A percentile compares a stretch with the other conserved stretches of the same genome.
Conservation (phyloP, 2,797 vertebrate genomes). For the Cynopterus sphinx region DNA sequence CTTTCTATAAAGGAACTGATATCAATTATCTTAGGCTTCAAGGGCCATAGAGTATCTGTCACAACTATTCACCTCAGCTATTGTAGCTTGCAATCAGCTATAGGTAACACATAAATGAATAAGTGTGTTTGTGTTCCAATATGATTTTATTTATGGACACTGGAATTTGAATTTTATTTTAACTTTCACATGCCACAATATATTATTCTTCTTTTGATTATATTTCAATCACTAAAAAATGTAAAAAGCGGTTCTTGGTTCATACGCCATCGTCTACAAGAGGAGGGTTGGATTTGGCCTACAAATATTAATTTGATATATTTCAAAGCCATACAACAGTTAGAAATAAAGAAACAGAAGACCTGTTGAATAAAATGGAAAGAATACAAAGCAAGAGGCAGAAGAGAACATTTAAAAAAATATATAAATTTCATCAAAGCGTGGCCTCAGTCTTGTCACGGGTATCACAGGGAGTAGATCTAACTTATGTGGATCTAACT, state of each 20-base stretch:
- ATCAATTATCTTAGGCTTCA: not conserved
- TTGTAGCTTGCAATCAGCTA: not conserved
- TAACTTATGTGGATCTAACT: not conserved
- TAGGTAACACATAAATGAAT: not conserved
- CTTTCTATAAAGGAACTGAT: not conserved
- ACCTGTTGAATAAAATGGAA: not conserved
- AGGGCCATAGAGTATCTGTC: not conserved
- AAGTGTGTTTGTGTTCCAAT: not conserved
- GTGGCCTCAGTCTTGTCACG: not conserved
- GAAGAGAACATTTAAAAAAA: not conserved
- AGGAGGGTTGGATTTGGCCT: not conserved
- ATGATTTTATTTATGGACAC: not conserved
- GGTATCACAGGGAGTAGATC: not conserved
- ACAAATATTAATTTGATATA: not conserved
- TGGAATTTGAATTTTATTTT: not conserved
- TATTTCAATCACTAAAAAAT: not conserved
- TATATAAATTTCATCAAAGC: conserved; percentile 12
- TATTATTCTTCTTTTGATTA: not conserved
- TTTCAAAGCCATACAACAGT: not conserved
- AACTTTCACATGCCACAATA: not conserved
- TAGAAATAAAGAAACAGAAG: conserved; percentile 15
- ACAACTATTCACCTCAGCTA: not conserved
- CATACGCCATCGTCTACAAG: not conserved
- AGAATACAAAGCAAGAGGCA: not conserved
- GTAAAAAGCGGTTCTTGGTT: not conserved